Conservation (phyloP, 2,888 invertebrate genomes). For the Drosophila neoperkinsi region DNA sequence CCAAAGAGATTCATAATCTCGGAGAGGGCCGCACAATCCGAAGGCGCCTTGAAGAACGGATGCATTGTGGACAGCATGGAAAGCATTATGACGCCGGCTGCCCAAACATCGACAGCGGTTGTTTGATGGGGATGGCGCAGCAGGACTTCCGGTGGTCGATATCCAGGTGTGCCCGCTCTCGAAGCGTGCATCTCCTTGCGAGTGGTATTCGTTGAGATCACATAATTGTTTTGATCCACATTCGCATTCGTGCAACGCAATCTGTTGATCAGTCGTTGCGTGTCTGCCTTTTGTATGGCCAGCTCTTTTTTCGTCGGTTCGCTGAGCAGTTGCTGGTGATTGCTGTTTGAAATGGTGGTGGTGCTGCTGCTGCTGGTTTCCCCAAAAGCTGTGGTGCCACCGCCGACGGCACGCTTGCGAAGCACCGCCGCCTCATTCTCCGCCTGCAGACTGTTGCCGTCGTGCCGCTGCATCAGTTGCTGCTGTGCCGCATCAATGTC, state of each 20-base stretch:
- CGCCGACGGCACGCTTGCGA: constrained; percentile 26
- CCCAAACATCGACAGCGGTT: constrained; percentile 95
- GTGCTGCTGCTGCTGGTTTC: constrained; percentile 11
- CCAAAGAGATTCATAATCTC: constrained; percentile 94
- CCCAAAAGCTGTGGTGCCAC: constrained; percentile 40
- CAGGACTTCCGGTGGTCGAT: constrained; percentile 94
- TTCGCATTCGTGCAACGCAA: constrained; percentile 86
- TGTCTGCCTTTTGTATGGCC: constrained; percentile 66
- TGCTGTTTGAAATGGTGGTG: not conserved
- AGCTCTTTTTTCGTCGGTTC: constrained; percentile 87
- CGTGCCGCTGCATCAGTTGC: constrained; percentile 36
- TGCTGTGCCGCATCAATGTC: constrained; percentile 49
- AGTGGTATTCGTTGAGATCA: constrained; percentile 87
- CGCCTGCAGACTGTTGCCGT: constrained; percentile 58
- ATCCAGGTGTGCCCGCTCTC: constrained; percentile 95
- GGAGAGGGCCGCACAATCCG: constrained; percentile 91
- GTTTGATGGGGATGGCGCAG: constrained; percentile 92
- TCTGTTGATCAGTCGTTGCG: constrained; percentile 67
- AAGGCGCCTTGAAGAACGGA: constrained; percentile 93
- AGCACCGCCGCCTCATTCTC: constrained; percentile 55
- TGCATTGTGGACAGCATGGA: constrained; percentile 91
- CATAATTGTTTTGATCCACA: constrained; percentile 88
- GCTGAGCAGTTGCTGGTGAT: constrained; percentile 80
- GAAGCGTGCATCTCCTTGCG: constrained; percentile 90
- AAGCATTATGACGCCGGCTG: constrained; percentile 93